A percentile compares a stretch with the other conserved stretches of the same genome.
These are phyloP conservation scores for Takifugu rubripes DNA, from an alignment of 2,797 vertebrate genomes.

Conservation along the genomic window DNA sequence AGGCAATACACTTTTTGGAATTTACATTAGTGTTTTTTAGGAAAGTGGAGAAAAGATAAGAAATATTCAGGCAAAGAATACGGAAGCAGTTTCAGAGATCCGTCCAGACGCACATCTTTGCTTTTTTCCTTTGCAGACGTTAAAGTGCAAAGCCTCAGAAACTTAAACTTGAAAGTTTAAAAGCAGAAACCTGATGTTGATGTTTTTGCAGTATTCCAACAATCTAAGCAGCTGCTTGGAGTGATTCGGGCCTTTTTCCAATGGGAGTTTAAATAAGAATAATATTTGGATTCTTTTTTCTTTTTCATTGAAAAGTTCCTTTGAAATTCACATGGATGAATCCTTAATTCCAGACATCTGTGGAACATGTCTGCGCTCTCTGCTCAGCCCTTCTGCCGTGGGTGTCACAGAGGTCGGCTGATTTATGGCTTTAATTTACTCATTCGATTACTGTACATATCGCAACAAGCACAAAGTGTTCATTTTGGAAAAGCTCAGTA, in stretches of 20 bases:
- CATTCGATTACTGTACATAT: conserved; percentile 58
- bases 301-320: too few species aligned
- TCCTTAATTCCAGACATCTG: neutral
- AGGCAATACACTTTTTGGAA: too few species aligned
- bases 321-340: neutral
- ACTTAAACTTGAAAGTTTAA: too few species aligned
- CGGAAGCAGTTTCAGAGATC: too few species aligned
- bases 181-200: too few species aligned
- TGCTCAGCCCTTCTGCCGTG: neutral
- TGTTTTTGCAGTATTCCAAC: neutral
- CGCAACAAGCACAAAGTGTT: conserved; percentile 34
- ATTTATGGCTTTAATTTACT: conserved; percentile 71
- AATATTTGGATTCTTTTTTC: neutral
- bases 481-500: conserved; percentile 42
- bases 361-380: neutral
- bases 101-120: too few species aligned
- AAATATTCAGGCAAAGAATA: too few species aligned
- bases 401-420: conserved; percentile 32
- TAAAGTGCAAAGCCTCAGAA: too few species aligned
- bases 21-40: too few species aligned
- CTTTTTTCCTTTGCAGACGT: too few species aligned
- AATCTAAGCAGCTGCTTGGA: conserved; percentile 1
- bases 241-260: conserved; percentile 15
- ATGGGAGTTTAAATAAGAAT: conserved; percentile 4
- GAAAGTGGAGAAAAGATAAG: too few species aligned